Conservation (phyloP, 1,140 invertebrate species). For the Pectinophora gossypiella region DNA sequence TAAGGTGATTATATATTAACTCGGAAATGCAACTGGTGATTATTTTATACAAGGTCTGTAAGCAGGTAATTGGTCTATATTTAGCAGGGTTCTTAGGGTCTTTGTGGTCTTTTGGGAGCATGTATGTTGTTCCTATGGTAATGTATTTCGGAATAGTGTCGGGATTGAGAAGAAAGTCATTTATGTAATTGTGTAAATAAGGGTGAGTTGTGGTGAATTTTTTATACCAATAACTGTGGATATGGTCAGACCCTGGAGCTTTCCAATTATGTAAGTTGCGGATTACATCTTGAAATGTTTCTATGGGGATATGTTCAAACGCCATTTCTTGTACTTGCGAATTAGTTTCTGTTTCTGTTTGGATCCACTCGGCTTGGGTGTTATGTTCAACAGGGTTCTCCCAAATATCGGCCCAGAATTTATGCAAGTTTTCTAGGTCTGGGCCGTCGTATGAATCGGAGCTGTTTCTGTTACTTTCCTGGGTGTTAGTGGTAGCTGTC, state of each 20-base stretch:
- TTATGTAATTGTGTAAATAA: neutral
- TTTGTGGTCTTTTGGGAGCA: neutral
- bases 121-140: no score
- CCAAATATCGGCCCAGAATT: slow-evolving; percentile 3
- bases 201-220: neutral
- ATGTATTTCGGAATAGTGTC: neutral
- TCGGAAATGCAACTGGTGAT: slow-evolving; percentile 8
- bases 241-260: neutral
- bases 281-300: neutral
- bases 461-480: no score
- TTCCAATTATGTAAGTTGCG: slow-evolving; percentile 1
- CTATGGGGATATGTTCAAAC: slow-evolving; percentile 1
- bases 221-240: slow-evolving; percentile 5
- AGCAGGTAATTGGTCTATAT: no score
- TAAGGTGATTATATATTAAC: slow-evolving; percentile 3
- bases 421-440: no score
- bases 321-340: neutral
- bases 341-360: neutral
- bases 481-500: no score
- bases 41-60: no score
- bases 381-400: neutral
- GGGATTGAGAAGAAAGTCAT: neutral
- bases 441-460: no score
- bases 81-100: neutral
- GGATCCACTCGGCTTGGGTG: neutral